Conservation (phyloP, 2,113 vertebrate genomes). For the Ascaphus truei region DNA sequence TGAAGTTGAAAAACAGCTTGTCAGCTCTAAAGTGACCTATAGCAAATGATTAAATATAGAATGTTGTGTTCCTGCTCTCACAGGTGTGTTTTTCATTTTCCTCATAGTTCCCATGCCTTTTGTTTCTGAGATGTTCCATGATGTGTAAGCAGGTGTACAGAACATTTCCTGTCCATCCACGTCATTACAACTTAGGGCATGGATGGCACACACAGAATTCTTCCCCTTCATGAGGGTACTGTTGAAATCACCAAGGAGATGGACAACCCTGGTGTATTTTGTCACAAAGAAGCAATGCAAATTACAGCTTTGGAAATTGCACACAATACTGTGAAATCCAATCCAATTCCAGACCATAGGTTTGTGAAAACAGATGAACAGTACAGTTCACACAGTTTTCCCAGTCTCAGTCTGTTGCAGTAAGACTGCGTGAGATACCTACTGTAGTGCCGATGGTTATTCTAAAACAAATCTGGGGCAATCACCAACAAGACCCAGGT, state of each 20-base stretch:
- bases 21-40: conserved; percentile 51
- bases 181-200: neutral
- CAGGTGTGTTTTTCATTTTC: conserved; percentile 48
- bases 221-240: neutral
- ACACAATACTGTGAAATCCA: conserved; percentile 37
- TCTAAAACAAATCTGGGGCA: no score
- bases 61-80: conserved; percentile 44
- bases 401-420: neutral
- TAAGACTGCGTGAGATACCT: neutral
- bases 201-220: neutral
- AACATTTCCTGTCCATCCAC: conserved; percentile 38
- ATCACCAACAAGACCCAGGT: no score
- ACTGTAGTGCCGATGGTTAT: no score
- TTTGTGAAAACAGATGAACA: conserved; percentile 43
- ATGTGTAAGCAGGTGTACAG: conserved; percentile 44
- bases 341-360: conserved; percentile 50
- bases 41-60: conserved; percentile 42
- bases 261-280: neutral
- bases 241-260: neutral
- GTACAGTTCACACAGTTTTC: no score
- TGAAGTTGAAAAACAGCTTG: conserved; percentile 53
- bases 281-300: neutral
- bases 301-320: neutral
- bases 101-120: conserved; percentile 38
- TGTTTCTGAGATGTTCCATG: conserved; percentile 31